Evolutionary conservation across 2,888 invertebrate genomes (phyloP), one percentile per base, ranked within the genome.

Genomic region (Drosophila kuntzei): DNA sequence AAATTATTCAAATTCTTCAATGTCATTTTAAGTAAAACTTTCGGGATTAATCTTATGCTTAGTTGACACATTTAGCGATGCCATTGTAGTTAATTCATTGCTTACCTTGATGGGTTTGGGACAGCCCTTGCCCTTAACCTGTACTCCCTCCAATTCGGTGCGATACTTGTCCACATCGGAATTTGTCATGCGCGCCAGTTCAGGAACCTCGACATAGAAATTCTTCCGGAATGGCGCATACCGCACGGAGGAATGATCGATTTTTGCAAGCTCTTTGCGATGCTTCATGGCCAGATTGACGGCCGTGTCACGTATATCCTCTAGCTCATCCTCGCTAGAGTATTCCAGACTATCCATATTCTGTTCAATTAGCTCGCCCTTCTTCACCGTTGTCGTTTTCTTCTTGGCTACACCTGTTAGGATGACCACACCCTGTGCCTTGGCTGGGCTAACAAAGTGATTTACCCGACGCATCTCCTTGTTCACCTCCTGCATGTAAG

Each of bases 281-380:
- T 97, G 97, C 89, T 98, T 98, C 65, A 97, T 97, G 0, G 97
- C 97, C 34, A 96, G 94, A 86, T 95, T 97, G 0, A 96, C 97
- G 0, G 97, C 97, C 20, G 97, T 96, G 71, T 98, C 96, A 80
- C 98, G 97, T 55, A 98, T 94, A 90, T 98, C 98, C 91, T 98
- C 98, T 4, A 97, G 95, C 89, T 99, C 98, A 91, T 99, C 99
- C 92, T 99, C 99, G 12, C 98, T 98, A 0, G 98, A 98, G 93
- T 99, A 99, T 93, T 98, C 99, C 70, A 99, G 93, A 0, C 98
- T 98, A 91, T 99, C 99, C 92, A 98, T 98, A 93, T 99, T 99
- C 91, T 98, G 99, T 92, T 99, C 99, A 89, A 99, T 98, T n/a
- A 99, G 93, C 93, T 99, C 99, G 57, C 99, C 99, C 93, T 99